Conservation (phyloP, 1,140 invertebrate species). For the Thaumatotibia leucotreta region DNA sequence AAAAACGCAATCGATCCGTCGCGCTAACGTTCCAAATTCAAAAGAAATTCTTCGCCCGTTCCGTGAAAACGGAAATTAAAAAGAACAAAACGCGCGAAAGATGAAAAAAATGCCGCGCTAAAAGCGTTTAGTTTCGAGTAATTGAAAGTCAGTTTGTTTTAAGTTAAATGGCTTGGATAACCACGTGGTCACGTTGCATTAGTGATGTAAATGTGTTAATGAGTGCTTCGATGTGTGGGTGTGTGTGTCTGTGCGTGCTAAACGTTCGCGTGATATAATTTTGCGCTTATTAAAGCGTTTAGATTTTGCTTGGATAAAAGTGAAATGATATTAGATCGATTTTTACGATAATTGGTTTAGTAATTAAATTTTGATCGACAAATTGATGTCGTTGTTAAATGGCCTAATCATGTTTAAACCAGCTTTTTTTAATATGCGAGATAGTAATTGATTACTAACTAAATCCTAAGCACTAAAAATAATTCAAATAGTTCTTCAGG, state of each 20-base stretch:
- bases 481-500: too few relatives aligned
- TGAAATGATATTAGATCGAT: conserved; percentile 5
- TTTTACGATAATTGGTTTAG: neutral
- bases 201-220: conserved; percentile 74
- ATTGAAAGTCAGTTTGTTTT: conserved; percentile 57
- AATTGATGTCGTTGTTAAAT: neutral
- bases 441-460: too few relatives aligned
- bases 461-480: too few relatives aligned
- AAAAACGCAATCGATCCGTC: conserved; percentile 51
- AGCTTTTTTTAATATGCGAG: too few relatives aligned
- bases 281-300: conserved; percentile 4
- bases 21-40: conserved; percentile 37
- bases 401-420: neutral
- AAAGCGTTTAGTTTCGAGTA: conserved; percentile 26
- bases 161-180: conserved; percentile 27
- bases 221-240: conserved; percentile 58
- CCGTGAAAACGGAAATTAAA: conserved; percentile 46
- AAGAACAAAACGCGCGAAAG: conserved; percentile 40
- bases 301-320: conserved; percentile 5
- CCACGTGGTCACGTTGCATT: conserved; percentile 48
- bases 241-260: conserved; percentile 45
- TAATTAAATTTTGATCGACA: neutral
- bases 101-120: conserved; percentile 30
- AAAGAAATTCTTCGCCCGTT: conserved; percentile 62
- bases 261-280: conserved; percentile 30